A percentile compares a stretch with the other conserved stretches of the same genome.
Evolutionary conservation across 2,113 vertebrate species (phyloP).

Genomic region (Corythaeola cristata): DNA sequence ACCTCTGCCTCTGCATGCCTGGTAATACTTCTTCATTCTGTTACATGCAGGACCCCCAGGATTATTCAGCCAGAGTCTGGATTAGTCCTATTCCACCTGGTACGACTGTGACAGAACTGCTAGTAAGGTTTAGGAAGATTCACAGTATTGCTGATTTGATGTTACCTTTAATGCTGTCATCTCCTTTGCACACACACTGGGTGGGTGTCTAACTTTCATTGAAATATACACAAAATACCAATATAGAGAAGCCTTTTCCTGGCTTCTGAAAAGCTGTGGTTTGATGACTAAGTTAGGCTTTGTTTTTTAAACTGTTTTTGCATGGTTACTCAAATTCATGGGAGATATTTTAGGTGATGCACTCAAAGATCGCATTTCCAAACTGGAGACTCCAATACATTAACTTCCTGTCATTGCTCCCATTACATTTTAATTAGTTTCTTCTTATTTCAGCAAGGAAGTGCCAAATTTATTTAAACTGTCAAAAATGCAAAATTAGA

Average conservation of each 20-base stretch:
- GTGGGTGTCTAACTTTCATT: neutral
- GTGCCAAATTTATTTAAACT: neutral
- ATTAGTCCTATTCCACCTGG: neutral
- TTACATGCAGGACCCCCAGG: neutral
- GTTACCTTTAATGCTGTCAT: neutral
- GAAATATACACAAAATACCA: constrained; percentile 11
- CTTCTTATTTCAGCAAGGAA: neutral
- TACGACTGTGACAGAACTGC: neutral
- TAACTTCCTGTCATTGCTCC: neutral
- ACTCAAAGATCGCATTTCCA: neutral
- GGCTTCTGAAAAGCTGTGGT: neutral
- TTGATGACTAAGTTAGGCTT: constrained; percentile 31
- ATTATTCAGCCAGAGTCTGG: neutral
- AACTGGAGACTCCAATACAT: neutral
- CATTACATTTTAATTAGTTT: constrained; percentile 29
- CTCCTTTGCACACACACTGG: neutral
- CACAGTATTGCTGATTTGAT: neutral
- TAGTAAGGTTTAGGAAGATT: neutral
- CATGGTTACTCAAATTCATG: neutral
- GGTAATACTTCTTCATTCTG: neutral
- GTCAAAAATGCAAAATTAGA: neutral
- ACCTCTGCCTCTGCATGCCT: neutral
- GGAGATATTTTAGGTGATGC: constrained; percentile 5
- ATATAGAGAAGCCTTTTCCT: neutral
- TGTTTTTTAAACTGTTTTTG: constrained; percentile 9